These are phyloP conservation scores for Stichodactyla helianthus DNA, from an alignment of 64 coral and sea anemone genomes.

Conservation along the genomic window DNA sequence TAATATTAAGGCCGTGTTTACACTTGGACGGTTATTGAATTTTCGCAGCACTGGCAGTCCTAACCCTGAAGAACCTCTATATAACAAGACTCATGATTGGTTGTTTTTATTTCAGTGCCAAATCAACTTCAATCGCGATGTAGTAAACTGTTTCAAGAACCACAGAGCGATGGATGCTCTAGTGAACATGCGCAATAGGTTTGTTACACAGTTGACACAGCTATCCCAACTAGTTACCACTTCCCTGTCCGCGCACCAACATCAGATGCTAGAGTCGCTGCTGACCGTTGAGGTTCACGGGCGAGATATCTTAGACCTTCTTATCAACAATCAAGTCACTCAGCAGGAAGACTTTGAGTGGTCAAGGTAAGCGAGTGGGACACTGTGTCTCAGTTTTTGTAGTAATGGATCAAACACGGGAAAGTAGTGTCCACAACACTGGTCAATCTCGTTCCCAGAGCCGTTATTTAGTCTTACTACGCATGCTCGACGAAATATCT, in stretches of 20 bases:
- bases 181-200: conserved; percentile 45
- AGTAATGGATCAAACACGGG: no score
- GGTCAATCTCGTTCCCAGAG: no score
- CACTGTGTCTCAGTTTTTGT: no score
- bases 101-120: conserved; percentile 56
- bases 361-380: conserved; percentile 45
- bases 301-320: conserved; percentile 72
- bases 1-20: neutral
- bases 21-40: no score
- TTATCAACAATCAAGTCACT: conserved; percentile 71
- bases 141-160: conserved; percentile 62
- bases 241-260: conserved; percentile 41
- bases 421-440: no score
- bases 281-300: conserved; percentile 88
- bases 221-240: conserved; percentile 80
- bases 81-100: neutral
- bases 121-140: conserved; percentile 77
- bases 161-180: conserved; percentile 52
- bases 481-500: no score
- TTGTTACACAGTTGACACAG: conserved; percentile 49
- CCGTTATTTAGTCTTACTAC: no score
- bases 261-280: conserved; percentile 71
- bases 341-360: conserved; percentile 88
- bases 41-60: no score
- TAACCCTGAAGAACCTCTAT: neutral